Base-by-base conservation (phyloP, 2,888 invertebrate genomes). In the Lithophane socia region DNA sequence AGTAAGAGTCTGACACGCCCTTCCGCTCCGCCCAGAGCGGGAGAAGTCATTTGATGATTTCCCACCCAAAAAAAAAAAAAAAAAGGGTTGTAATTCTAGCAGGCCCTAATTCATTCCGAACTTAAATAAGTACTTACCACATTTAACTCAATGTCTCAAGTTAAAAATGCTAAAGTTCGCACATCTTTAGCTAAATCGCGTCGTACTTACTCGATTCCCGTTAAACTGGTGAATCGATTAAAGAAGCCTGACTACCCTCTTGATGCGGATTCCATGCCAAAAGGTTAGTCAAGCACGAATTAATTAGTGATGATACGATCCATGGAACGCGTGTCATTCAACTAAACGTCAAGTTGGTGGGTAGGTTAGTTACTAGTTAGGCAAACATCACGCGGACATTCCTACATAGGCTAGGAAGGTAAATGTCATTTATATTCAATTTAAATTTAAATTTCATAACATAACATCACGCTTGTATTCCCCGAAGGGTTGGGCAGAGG, bases 281-380 rank as follows among this genome's bases (percentile, higher is more conserved):
- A 75, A 80, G 75, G 70, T 75, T 78, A 60, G 49, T 78, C 66
- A 75, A 86, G 70, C 65, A 77, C 66, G 65, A 84, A 77, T 84
- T 83, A 75, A 84, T 84, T 80, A 75, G 72, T 58, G 73, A 80
- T 80, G 70, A 73, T 76, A 73, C 75, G 66, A 65, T 24, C 69
- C 61, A 76, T 56, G 24, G 44, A 82, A 63, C 77, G 18, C 8
- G 68, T 72, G 44, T 69, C 71, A 82, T 86, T 86, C 52, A 60
- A 72, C 18, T 69, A 63, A 61, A 71, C 52, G n/a, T 68, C 37
- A 64, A 71, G 47, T 13, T 5, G 1, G 49, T 78, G 7, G 52
- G 52, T 37, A 37, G n/a, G 24, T 68, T 65, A 60, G 63, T 60
- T 47, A 44, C 3, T 52, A 63, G 49, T 47, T 10, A 58, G 18